A percentile compares a stretch with the other conserved stretches of the same genome.
Evolutionary conservation across 1,140 invertebrate species (phyloP).

Genomic region (Drusus annulatus): DNA sequence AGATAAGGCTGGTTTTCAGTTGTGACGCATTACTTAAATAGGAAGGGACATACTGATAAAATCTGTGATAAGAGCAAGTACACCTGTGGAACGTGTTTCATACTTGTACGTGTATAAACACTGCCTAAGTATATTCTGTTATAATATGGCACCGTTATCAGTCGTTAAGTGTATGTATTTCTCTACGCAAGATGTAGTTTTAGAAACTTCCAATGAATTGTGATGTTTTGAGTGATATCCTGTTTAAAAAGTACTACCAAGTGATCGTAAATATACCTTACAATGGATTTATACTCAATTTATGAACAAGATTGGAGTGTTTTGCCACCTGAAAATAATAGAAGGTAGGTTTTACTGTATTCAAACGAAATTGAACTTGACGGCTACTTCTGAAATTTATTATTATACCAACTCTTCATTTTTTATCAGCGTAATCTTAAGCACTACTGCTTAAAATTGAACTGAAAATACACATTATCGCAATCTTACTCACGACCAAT

Average conservation of each 20-base stretch:
- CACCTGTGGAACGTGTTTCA: constrained; percentile 49
- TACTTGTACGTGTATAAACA: constrained; percentile 14
- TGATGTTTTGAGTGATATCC: constrained; percentile 17
- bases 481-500: too few species aligned
- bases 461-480: too few species aligned
- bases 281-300: constrained; percentile 62
- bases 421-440: too few species aligned
- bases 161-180: constrained; percentile 38
- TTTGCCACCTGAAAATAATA: constrained; percentile 84
- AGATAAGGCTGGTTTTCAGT: constrained; percentile 42
- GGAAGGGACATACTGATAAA: constrained; percentile 58
- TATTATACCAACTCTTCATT: too few species aligned
- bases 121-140: constrained; percentile 43
- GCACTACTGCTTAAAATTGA: too few species aligned
- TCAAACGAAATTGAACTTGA: too few species aligned
- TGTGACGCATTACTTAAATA: constrained; percentile 50
- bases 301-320: constrained; percentile 87
- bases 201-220: constrained; percentile 2
- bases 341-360: constrained; percentile 75
- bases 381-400: too few species aligned
- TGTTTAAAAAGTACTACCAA: constrained; percentile 6
- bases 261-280: not conserved
- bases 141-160: constrained; percentile 31
- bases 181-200: constrained; percentile 38
- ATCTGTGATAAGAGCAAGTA: constrained; percentile 54